A percentile compares a stretch with the other conserved stretches of the same genome.
Conservation (phyloP, 2,888 invertebrate species). For the Caenorhabditis drosophilae region DNA sequence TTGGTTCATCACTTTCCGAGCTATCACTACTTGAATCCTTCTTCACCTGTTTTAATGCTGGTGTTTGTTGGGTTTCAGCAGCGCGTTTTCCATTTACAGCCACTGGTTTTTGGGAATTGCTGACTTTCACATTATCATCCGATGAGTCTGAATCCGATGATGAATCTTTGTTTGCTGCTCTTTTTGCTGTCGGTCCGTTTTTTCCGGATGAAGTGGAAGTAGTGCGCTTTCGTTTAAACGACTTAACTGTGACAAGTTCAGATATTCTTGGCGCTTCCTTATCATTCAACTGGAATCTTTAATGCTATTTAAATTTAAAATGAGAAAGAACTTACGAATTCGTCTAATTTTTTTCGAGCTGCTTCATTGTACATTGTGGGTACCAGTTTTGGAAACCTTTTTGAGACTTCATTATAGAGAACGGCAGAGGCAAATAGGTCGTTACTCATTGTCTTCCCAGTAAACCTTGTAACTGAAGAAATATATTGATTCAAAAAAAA, state of each 20-base stretch:
- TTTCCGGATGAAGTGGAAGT: slow-evolving; percentile 28
- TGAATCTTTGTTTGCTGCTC: slow-evolving; percentile 32
- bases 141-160: slow-evolving; percentile 32
- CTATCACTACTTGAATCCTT: slow-evolving; percentile 8
- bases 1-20: slow-evolving; percentile 1
- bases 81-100: slow-evolving; percentile 21
- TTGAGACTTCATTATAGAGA: slow-evolving; percentile 36
- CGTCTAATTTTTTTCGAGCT: slow-evolving; percentile 32
- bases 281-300: slow-evolving; percentile 23
- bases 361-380: slow-evolving; percentile 36
- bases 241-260: slow-evolving; percentile 21
- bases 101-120: slow-evolving; percentile 27
- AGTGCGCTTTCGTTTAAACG: slow-evolving; percentile 16
- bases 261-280: slow-evolving; percentile 33
- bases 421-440: slow-evolving; percentile 40
- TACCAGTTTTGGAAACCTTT: slow-evolving; percentile 32
- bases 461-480: slow-evolving; percentile 18
- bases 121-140: slow-evolving; percentile 20
- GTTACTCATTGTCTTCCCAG: slow-evolving; percentile 19
- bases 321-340: slow-evolving; percentile 34
- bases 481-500: slow-evolving; percentile 7
- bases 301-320: background rate
- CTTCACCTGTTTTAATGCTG: slow-evolving; percentile 16
- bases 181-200: slow-evolving; percentile 42
- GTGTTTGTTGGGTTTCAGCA: slow-evolving; percentile 23